Evolutionary conservation across 2,797 vertebrate genomes (phyloP).

Genomic region (Cirrhinus molitorella): DNA sequence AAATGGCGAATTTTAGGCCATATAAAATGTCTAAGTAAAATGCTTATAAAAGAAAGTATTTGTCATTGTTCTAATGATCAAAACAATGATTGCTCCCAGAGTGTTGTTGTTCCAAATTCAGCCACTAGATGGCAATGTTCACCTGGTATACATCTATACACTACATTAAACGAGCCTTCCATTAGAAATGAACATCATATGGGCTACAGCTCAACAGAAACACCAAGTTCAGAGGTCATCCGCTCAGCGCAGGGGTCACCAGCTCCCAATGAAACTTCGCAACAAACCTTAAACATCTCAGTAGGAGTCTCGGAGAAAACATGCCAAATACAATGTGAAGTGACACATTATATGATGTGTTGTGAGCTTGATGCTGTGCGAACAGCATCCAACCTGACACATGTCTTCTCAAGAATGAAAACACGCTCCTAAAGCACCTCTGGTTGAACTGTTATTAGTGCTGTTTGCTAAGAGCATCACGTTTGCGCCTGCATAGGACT

Average conservation of each 20-base stretch:
- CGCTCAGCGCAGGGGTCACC: conserved; percentile 24
- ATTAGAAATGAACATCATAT: not conserved
- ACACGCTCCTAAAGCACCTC: conserved; percentile 2
- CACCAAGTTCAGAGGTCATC: conserved; percentile 35
- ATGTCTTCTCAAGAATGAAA: conserved; percentile 23
- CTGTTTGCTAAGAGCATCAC: not conserved
- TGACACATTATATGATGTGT: conserved; percentile 45
- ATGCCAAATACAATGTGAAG: conserved; percentile 33
- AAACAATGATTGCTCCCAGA: not conserved
- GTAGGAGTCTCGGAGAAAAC: conserved; percentile 24
- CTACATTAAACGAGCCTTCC: not conserved
- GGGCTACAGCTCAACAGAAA: not conserved
- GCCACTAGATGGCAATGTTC: conserved; percentile 27
- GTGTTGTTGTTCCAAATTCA: not conserved
- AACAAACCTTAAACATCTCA: conserved; percentile 27
- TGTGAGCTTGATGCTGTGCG: conserved; percentile 19
- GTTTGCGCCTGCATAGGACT: not conserved
- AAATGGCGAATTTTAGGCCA: no score
- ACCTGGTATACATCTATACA: not conserved
- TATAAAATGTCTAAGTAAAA: no score
- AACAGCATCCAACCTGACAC: conserved; percentile 38
- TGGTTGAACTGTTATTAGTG: not conserved
- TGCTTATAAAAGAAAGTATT: not conserved
- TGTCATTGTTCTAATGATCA: not conserved
- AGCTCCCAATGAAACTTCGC: conserved; percentile 12